Evolutionary conservation across 2,797 vertebrate genomes (phyloP).

Genomic region (Amniataba percoides): DNA sequence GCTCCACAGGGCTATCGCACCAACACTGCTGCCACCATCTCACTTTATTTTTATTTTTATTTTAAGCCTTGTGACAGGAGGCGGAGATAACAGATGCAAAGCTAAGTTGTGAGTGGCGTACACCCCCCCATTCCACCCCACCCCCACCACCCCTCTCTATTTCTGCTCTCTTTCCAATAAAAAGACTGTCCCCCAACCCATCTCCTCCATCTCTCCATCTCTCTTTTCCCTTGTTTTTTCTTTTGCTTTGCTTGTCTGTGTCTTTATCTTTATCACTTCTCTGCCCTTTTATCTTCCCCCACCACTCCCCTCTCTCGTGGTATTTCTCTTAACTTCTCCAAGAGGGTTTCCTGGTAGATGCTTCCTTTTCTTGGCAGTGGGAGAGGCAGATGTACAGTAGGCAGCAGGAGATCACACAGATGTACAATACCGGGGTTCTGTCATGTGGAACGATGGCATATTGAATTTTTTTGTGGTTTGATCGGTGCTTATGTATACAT

Average conservation of each 20-base stretch:
- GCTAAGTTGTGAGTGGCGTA: slow-evolving; percentile 77
- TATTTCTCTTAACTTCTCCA: slow-evolving; percentile 62
- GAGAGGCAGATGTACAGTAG: slow-evolving; percentile 52
- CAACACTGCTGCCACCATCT: slow-evolving; percentile 78
- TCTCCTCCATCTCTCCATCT: slow-evolving; percentile 54
- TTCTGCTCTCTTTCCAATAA: slow-evolving; percentile 64
- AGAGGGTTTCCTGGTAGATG: slow-evolving; percentile 67
- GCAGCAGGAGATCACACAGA: slow-evolving; percentile 55
- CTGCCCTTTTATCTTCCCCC: slow-evolving; percentile 63
- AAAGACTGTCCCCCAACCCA: slow-evolving; percentile 49
- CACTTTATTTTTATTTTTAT: slow-evolving; percentile 86
- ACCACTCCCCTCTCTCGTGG: slow-evolving; percentile 45
- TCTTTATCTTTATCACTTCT: slow-evolving; percentile 76
- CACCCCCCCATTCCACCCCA: slow-evolving; percentile 51
- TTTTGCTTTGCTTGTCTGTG: slow-evolving; percentile 64
- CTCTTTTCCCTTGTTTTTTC: slow-evolving; percentile 61
- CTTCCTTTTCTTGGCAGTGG: slow-evolving; percentile 51
- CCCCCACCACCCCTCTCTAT: slow-evolving; percentile 42
- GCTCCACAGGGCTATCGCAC: slow-evolving; percentile 80
- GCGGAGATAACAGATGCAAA: slow-evolving; percentile 81
- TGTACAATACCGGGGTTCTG: slow-evolving; percentile 42
- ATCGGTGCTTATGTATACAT: slow-evolving; percentile 22
- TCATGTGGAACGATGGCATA: slow-evolving; percentile 51
- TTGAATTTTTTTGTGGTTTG: slow-evolving; percentile 36
- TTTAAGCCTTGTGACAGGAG: slow-evolving; percentile 83